These are phyloP conservation scores for Microcebus tavaratra DNA, from an alignment of 2,113 vertebrate species.

Conservation along the genomic window DNA sequence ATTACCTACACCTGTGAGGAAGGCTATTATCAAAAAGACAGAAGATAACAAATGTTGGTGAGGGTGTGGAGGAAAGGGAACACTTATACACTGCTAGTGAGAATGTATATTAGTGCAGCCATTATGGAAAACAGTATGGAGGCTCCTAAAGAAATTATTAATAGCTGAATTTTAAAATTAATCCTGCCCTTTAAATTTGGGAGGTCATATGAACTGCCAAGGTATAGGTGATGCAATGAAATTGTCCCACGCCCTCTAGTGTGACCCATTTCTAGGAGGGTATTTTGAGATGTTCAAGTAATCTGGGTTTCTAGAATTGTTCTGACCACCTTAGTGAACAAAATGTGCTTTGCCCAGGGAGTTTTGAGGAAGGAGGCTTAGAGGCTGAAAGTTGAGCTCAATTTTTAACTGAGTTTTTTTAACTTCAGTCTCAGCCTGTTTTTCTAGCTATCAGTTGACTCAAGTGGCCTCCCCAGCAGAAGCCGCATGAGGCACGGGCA, in stretches of 20 bases:
- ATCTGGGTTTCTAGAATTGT: neutral
- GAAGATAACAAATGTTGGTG: neutral
- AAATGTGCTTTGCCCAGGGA: neutral
- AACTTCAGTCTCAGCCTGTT: neutral
- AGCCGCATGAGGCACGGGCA: too few species aligned
- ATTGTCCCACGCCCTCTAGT: fast-evolving
- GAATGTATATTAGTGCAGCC: neutral
- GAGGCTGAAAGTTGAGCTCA: neutral
- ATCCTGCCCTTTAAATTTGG: neutral
- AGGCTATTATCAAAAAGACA: neutral
- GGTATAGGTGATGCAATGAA: neutral
- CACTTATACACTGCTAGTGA: neutral
- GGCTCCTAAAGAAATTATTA: neutral
- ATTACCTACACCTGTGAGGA: neutral
- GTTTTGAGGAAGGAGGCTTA: neutral
- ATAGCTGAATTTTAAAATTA: neutral
- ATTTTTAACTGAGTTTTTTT: neutral
- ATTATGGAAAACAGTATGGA: neutral
- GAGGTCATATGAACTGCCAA: neutral
- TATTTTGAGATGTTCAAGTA: neutral
- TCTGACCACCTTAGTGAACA: neutral
- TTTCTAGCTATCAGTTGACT: neutral
- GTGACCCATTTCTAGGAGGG: neutral
- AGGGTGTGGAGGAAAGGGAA: neutral
- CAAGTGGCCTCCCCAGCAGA: neutral